Evolutionary conservation across 2,888 invertebrate species (phyloP).

Genomic region (Drosophila anceps): DNA sequence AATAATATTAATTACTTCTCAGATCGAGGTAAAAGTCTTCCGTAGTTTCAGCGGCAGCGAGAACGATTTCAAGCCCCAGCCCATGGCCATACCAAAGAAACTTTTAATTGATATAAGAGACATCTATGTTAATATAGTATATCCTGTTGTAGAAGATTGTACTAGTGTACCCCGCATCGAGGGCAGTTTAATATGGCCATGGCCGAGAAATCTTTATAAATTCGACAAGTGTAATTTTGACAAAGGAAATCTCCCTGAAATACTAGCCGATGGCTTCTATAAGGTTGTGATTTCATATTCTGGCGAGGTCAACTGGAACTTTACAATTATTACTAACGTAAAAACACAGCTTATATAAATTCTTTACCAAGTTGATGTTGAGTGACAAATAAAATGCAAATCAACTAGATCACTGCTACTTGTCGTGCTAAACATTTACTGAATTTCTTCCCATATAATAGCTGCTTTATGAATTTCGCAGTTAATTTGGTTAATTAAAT

Average conservation of each 20-base stretch:
- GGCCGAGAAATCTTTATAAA: neutral
- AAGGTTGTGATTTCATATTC: accelerated
- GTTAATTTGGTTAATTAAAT: constrained; percentile 75
- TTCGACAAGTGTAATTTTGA: neutral
- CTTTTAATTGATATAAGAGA: neutral
- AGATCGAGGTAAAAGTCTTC: neutral
- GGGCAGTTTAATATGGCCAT: neutral
- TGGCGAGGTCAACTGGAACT: neutral
- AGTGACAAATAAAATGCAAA: too few relatives aligned
- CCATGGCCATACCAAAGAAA: neutral
- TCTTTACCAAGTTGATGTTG: too few relatives aligned
- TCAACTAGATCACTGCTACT: neutral
- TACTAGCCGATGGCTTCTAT: neutral
- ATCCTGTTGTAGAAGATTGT: neutral
- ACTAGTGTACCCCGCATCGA: neutral
- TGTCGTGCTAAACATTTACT: neutral
- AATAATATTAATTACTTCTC: neutral
- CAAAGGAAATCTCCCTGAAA: neutral
- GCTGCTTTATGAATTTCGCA: constrained; percentile 55
- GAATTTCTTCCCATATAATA: constrained; percentile 5
- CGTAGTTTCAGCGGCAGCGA: neutral
- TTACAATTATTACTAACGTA: neutral
- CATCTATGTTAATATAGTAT: neutral
- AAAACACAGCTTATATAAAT: neutral
- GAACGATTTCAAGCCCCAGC: neutral